Percentiles rank a stretch among this genome's conserved stretches.
Conservation (phyloP, 1,140 invertebrate genomes). For the Drosophila kurseongensis region DNA sequence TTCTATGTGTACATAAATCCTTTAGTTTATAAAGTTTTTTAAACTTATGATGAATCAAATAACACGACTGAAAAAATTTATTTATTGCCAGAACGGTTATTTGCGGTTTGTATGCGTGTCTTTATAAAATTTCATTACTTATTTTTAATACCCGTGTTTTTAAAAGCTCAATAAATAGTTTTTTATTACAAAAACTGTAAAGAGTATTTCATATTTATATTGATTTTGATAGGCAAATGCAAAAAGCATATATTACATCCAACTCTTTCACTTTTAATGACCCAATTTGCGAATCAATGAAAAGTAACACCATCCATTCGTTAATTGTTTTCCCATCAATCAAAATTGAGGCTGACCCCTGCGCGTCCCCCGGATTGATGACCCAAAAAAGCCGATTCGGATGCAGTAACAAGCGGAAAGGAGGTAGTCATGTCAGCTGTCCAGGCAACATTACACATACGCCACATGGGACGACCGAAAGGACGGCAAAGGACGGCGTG, state of each 20-base stretch:
- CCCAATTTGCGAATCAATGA: conserved; percentile 24
- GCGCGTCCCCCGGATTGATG: conserved; percentile 4
- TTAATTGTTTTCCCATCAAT: conserved; percentile 43
- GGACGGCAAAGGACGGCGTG: conserved; percentile 14
- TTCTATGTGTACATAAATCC: too few species aligned
- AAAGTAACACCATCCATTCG: conserved; percentile 25
- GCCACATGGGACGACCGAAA: conserved; percentile 51
- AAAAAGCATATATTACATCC: neutral
- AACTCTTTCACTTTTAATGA: conserved; percentile 12
- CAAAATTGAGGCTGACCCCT: conserved; percentile 15
- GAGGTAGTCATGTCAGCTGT: conserved; percentile 44
- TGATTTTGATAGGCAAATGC: neutral
- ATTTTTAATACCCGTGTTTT: too few species aligned
- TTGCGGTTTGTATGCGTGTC: too few species aligned
- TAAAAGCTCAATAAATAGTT: too few species aligned
- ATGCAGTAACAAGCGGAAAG: conserved; percentile 33
- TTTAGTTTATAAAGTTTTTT: too few species aligned
- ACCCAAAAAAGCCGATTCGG: conserved; percentile 22
- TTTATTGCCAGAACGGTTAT: too few species aligned
- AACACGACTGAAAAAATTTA: too few species aligned
- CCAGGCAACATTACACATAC: conserved; percentile 69
- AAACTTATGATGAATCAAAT: too few species aligned
- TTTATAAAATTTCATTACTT: too few species aligned
- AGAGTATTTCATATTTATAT: too few species aligned
- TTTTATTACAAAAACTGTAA: too few species aligned